Evolutionary conservation across 1,140 invertebrate genomes (phyloP).

Genomic region (Drosophila rufa): DNA sequence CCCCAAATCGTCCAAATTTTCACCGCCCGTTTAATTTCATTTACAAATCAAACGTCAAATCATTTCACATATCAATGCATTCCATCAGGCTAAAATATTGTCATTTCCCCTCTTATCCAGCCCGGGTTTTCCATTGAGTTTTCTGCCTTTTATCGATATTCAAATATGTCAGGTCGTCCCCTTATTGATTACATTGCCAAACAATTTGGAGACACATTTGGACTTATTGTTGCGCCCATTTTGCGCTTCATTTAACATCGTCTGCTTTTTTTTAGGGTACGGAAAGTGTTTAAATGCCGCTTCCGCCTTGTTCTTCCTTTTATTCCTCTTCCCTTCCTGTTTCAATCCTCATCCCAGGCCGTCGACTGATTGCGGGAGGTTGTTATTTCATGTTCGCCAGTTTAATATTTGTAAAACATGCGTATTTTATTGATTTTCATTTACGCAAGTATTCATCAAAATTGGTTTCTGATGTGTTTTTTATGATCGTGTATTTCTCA

Average conservation of each 20-base stretch:
- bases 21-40: constrained; percentile 71
- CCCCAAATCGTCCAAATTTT: constrained; percentile 4
- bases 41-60: constrained; percentile 77
- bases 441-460: constrained; percentile 67
- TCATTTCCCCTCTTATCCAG: constrained; percentile 7
- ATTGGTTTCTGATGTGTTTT: constrained; percentile 77
- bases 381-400: constrained; percentile 42
- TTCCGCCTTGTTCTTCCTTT: constrained; percentile 53
- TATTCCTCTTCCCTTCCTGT: background rate
- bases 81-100: constrained; percentile 51
- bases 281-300: constrained; percentile 75
- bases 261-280: constrained; percentile 33
- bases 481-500: constrained; percentile 65
- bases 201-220: constrained; percentile 62
- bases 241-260: constrained; percentile 74
- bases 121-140: constrained; percentile 7
- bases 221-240: constrained; percentile 69
- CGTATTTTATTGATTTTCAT: constrained; percentile 78
- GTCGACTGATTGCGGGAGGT: constrained; percentile 8
- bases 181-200: constrained; percentile 72
- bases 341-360: background rate
- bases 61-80: constrained; percentile 78
- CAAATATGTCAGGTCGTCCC: constrained; percentile 31
- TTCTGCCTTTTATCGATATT: constrained; percentile 43
- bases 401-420: constrained; percentile 35